Percentiles rank a stretch among this genome's conserved stretches.
phyloP scores from a whole-genome alignment of 2,113 vertebrate genomes.

The Turnix velox region DNA sequence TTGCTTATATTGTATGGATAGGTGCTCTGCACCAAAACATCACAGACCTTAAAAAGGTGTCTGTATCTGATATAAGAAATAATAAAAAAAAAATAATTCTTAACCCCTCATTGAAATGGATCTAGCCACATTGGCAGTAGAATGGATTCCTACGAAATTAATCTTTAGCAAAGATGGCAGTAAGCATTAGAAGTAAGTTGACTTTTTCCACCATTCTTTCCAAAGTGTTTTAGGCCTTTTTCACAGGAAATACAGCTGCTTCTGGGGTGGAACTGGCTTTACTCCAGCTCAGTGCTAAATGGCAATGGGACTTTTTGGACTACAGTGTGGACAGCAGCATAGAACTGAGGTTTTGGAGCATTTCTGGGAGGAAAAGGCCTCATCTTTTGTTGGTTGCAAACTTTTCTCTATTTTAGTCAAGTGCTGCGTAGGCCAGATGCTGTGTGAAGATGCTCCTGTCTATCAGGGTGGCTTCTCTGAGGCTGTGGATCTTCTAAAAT shows the following conservation, averaged over 20 bases:
- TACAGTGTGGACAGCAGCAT: not conserved
- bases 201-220: not conserved
- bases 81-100: not conserved
- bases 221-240: not conserved
- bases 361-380: not conserved
- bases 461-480: not conserved
- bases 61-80: not conserved
- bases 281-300: not conserved
- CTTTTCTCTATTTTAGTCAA: not conserved
- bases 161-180: not conserved
- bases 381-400: not conserved
- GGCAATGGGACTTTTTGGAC: not conserved
- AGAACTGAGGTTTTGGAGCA: not conserved
- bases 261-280: not conserved
- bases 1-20: not conserved
- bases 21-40: not conserved
- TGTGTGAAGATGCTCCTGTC: not conserved
- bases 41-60: not conserved
- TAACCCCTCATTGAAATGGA: not conserved
- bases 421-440: not conserved
- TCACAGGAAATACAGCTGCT: not conserved
- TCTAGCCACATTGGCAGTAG: not conserved
- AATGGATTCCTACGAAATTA: not conserved
- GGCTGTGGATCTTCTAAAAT: slow-evolving; percentile 9
- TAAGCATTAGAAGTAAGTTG: not conserved